A percentile compares a stretch with the other conserved stretches of the same genome.
Conservation (phyloP, 2,113 vertebrate genomes). For the Hiodon tergisus region DNA sequence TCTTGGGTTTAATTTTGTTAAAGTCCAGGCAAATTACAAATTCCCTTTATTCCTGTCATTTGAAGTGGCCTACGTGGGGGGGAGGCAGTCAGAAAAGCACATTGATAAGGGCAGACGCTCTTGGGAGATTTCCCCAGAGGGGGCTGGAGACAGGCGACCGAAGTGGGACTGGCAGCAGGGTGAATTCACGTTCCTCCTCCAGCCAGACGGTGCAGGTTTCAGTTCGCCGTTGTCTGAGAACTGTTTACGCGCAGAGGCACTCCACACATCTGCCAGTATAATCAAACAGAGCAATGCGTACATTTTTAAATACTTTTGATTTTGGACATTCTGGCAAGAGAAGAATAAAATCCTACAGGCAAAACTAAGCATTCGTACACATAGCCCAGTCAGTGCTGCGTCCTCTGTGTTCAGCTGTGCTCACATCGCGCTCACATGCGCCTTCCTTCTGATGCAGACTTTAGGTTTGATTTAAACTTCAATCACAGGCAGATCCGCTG, state of each 20-base stretch:
- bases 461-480: neutral
- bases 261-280: conserved; percentile 29
- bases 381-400: too few species aligned
- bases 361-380: neutral
- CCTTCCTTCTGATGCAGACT: neutral
- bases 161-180: conserved; percentile 33
- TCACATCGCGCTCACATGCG: neutral
- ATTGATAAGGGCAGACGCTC: conserved; percentile 54
- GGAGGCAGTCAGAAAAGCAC: conserved; percentile 49
- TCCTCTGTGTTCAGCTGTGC: too few species aligned
- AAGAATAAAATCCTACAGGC: neutral
- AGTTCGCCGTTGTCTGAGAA: conserved; percentile 40
- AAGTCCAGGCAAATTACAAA: conserved; percentile 46
- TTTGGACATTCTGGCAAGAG: neutral
- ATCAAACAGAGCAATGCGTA: conserved; percentile 28
- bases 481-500: neutral
- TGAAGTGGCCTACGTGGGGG: conserved; percentile 42
- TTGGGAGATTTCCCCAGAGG: conserved; percentile 57
- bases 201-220: conserved; percentile 28
- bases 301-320: conserved; percentile 21
- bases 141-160: conserved; percentile 26
- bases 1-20: conserved; percentile 43
- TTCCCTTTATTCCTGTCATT: conserved; percentile 51
- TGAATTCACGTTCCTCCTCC: conserved; percentile 43
- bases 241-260: conserved; percentile 35